Base-by-base conservation (phyloP, 2,113 vertebrate species). In the Dromiciops gliroides region DNA sequence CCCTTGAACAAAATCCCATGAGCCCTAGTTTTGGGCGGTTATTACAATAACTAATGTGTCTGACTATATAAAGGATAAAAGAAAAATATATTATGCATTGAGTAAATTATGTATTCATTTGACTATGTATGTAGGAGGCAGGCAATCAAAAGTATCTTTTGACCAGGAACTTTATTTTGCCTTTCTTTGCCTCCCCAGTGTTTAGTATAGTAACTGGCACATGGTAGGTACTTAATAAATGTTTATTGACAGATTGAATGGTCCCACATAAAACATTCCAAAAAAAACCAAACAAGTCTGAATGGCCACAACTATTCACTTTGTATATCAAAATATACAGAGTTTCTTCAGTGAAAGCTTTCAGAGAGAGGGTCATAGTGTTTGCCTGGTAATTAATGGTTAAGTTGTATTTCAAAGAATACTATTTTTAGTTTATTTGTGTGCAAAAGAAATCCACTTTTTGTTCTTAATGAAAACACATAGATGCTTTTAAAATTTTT, bases 361-460 rank as follows among this genome's bases (percentile, higher is more conserved):
- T 67, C 56, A 60, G 56, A 67, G 56, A 37, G 56, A 53, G 7
- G 31, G 56, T 67, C 56, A 37, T 67, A 31, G 28, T 37, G 2
- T 3, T 0, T 67, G 56, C 16, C 56, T 37, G 28, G 12, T 67
- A 67, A 67, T 67, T 11, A 67, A 37, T 37, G 28, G 11, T 67
- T 24, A 51, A 90, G 93, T 28, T 51, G 51, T 47, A 37, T 97
- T 97, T 95, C 93, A 95, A 95, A 92, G 50, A 26, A 90, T 92
- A 53, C 89, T 50, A 92, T 96, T 97, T 97, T 96, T 95, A 75
- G 91, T 52, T 91, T 89, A 95, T 83, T 94, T 48, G 3, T 96
- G 93, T 90, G 95, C 67, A 93, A 51, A 95, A 95, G 50, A 56
- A n/a, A 47, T 31, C 91, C 92, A 93, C 56, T 50, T 91, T 90